Base-by-base conservation (phyloP, 2,113 vertebrate species). In the Phrynocephalus versicolor region DNA sequence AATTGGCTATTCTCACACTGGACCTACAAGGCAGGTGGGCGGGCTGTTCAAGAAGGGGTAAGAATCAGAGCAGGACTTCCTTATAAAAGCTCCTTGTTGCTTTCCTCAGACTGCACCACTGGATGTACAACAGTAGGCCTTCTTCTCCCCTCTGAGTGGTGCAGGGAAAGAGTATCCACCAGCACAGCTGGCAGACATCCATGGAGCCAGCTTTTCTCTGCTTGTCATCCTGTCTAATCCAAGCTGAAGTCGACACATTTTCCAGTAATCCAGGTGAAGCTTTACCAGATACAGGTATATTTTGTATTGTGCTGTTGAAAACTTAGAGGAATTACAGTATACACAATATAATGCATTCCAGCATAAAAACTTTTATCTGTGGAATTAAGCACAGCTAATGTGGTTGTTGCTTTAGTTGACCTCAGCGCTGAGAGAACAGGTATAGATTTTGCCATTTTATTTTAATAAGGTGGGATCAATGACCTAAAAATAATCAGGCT, bases 401-500 rank as follows among this genome's bases (percentile, higher is more conserved):
- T 70, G 2, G 21, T 67, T 67, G 8, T 41, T 79, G 87, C 70
- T 79, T 85, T 93, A 90, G 85, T 13, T 83, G 74, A 65, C 71
- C 3, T 78, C 80, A 88, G 70, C 23, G 78, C 77, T 51, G 35
- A 58, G 37, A 10, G 14, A 87, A 91, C 88, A 90, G 73, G 45
- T 6, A 86, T 85, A 79, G 33, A 15, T 89, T 92, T 90, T 81
- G 16, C 58, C 76, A 58, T 91, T 93, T 92, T 88, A n/a, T 67
- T 88, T 90, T 88, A 89, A 82, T 90, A 83, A 88, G 25, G 33
- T 84, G 39, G 88, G 90, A 89, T 65, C 2, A 85, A 90, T 84
- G 81, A 75, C 37, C 89, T 81, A 88, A 88, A 19, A 41, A 84
- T 90, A 93, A 15, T 39, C 62, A 86, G 14, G n/a, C 0, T 0